Evolutionary conservation across 2,113 vertebrate genomes (phyloP).

Genomic region (Craseonycteris thonglongyai): DNA sequence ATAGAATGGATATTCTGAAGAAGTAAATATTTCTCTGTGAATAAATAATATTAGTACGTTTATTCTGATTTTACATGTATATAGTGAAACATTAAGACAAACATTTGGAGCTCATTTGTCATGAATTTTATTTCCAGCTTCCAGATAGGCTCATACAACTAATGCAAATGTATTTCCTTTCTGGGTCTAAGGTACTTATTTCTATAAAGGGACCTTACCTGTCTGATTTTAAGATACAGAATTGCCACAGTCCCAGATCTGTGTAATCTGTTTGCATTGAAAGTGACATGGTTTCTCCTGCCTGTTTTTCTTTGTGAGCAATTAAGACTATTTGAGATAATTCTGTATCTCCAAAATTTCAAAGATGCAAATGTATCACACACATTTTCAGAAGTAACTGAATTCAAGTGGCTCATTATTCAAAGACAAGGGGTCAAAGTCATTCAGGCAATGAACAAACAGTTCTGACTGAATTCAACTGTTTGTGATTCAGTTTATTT

Average conservation of each 20-base stretch:
- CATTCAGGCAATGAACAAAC: not conserved
- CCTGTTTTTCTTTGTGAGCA: not conserved
- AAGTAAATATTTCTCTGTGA: not conserved
- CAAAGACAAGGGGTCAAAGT: not conserved
- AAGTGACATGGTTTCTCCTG: not conserved
- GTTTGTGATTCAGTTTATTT: not conserved
- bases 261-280: not conserved
- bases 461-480: not conserved
- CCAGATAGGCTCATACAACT: not conserved
- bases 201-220: not conserved
- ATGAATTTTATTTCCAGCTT: not conserved
- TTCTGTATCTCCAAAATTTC: constrained; percentile 22
- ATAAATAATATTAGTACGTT: not conserved
- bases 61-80: constrained; percentile 22
- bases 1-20: not conserved
- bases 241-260: not conserved
- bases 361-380: not conserved
- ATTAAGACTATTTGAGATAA: not conserved
- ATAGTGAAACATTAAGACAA: not conserved
- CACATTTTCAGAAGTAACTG: not conserved
- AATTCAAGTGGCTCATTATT: constrained; percentile 5
- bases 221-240: not conserved
- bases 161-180: not conserved
- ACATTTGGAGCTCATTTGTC: not conserved
- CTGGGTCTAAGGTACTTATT: not conserved